Evolutionary conservation across 2,797 vertebrate genomes (phyloP).

Genomic region (Schizothorax lantsangensis): DNA sequence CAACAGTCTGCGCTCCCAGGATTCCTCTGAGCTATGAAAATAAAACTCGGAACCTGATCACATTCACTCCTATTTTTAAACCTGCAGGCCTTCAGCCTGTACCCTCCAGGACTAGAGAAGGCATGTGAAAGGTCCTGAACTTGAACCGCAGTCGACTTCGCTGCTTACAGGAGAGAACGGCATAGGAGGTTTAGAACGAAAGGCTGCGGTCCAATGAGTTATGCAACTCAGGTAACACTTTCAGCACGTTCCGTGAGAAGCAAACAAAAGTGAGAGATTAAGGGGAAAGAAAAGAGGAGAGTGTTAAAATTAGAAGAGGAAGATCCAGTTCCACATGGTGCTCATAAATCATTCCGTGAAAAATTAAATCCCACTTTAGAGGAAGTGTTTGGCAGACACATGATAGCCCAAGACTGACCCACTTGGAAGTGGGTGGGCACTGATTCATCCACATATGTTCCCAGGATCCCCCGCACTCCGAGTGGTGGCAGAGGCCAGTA

Average conservation of each 20-base stretch:
- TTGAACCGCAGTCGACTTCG: background rate
- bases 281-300: background rate
- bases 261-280: constrained; percentile 9
- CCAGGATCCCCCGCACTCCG: constrained; percentile 57
- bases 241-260: background rate
- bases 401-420: constrained; percentile 34
- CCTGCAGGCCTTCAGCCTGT: constrained; percentile 56
- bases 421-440: constrained; percentile 21
- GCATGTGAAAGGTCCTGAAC: constrained; percentile 56
- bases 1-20: constrained; percentile 55
- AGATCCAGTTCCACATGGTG: constrained; percentile 5
- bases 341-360: constrained; percentile 23
- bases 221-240: constrained; percentile 46
- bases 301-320: constrained; percentile 29
- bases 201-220: constrained; percentile 22
- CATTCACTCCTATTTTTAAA: constrained; percentile 68
- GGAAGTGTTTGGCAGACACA: constrained; percentile 17
- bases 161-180: background rate
- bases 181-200: background rate
- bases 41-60: constrained; percentile 66
- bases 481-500: constrained; percentile 56
- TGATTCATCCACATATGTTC: constrained; percentile 55
- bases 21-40: constrained; percentile 64
- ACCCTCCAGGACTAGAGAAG: constrained; percentile 27
- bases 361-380: background rate